Conservation (phyloP, 2,888 invertebrate species). For the Cataglyphis rosenhaueri region DNA sequence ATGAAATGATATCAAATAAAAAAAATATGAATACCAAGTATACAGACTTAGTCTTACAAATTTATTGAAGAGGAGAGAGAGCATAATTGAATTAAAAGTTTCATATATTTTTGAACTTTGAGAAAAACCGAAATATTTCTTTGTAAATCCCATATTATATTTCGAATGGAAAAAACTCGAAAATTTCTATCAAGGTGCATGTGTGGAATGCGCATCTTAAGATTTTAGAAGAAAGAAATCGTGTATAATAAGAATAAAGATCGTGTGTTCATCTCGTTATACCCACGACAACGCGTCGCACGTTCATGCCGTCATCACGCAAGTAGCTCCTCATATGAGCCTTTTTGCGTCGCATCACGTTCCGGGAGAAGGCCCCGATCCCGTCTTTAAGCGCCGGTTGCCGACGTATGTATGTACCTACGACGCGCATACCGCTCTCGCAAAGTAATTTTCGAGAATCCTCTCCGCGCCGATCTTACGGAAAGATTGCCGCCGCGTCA, state of each 20-base stretch:
- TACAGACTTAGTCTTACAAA: neutral
- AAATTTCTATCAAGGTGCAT: neutral
- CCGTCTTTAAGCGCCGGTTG: slow-evolving; percentile 29
- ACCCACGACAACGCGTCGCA: slow-evolving; percentile 9
- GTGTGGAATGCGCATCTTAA: neutral
- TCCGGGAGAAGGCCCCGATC: neutral
- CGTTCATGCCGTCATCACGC: slow-evolving; percentile 24
- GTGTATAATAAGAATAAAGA: neutral
- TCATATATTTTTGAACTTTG: neutral
- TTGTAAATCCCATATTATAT: neutral
- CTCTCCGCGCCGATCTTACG: slow-evolving; percentile 13
- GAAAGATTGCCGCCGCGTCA: slow-evolving; percentile 30
- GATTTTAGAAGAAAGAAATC: neutral
- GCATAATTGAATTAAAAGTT: neutral
- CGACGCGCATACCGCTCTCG: slow-evolving; percentile 13
- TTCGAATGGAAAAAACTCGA: neutral
- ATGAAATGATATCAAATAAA: neutral
- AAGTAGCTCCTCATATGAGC: slow-evolving; percentile 6
- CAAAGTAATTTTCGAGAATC: slow-evolving; percentile 38
- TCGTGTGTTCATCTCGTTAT: slow-evolving; percentile 1
- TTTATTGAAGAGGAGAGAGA: neutral
- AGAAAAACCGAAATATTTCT: neutral
- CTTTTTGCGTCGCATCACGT: slow-evolving; percentile 19
- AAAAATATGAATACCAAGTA: neutral
- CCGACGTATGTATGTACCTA: slow-evolving; percentile 18